These are phyloP conservation scores for Genyomyrus donnyi DNA, from an alignment of 2,113 vertebrate genomes.

Conservation along the genomic window DNA sequence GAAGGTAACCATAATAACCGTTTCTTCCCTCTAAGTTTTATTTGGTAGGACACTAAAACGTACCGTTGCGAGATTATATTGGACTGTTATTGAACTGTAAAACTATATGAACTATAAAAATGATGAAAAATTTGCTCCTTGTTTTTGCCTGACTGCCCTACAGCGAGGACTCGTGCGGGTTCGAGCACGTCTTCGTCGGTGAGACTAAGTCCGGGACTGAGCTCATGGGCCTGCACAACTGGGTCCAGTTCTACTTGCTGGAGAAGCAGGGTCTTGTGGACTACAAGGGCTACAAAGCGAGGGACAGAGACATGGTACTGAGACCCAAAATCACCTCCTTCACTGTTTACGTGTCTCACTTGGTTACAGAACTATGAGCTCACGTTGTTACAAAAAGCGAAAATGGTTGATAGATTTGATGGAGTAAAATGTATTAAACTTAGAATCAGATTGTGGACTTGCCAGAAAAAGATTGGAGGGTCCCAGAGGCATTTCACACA, in stretches of 20 bases:
- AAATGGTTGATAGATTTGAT: neutral
- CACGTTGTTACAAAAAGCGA: neutral
- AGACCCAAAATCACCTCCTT: neutral
- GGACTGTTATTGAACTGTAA: neutral
- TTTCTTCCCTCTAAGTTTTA: neutral
- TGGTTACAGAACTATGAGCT: neutral
- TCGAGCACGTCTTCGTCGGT: conserved; percentile 81
- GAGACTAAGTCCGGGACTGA: conserved; percentile 63
- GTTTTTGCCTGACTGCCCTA: conserved; percentile 68
- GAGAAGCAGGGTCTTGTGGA: conserved; percentile 67
- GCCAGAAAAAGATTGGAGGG: neutral
- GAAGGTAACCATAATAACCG: conserved; percentile 59
- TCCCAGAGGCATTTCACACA: neutral
- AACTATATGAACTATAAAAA: neutral
- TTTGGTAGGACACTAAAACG: neutral
- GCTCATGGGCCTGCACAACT: conserved; percentile 77
- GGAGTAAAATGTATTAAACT: neutral
- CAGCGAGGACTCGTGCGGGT: conserved; percentile 77
- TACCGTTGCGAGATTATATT: neutral
- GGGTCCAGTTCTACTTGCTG: conserved; percentile 81
- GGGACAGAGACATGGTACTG: conserved; percentile 61
- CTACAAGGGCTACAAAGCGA: conserved; percentile 72
- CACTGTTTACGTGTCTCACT: neutral
- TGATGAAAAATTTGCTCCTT: conserved; percentile 59
- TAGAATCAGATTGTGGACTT: neutral